phyloP scores from a whole-genome alignment of 1,140 invertebrate genomes.

The Solenopsis fugax region DNA sequence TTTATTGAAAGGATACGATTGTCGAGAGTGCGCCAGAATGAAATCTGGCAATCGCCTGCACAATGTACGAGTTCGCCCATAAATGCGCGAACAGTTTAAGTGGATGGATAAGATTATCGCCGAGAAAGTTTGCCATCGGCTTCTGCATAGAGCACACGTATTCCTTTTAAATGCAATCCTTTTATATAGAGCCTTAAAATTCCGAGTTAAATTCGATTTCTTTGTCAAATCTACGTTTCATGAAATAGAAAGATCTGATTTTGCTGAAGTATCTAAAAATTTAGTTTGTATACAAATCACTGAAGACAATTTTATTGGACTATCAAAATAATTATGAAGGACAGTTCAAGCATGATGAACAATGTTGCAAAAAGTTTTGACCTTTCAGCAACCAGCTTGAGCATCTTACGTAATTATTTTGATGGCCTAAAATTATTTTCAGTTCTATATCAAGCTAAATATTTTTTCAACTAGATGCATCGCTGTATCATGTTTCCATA shows the following conservation, averaged over 20 bases:
- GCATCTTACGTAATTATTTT: too few relatives aligned
- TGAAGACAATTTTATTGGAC: too few relatives aligned
- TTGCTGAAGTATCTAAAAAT: too few relatives aligned
- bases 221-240: not conserved
- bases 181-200: not conserved
- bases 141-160: not conserved
- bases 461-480: not conserved
- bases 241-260: too few relatives aligned
- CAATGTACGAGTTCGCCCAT: not conserved
- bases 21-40: conserved; percentile 30
- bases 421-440: too few relatives aligned
- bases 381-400: too few relatives aligned
- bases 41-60: conserved; percentile 3
- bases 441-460: too few relatives aligned
- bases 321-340: too few relatives aligned
- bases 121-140: not conserved
- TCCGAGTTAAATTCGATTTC: conserved; percentile 5
- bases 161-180: not conserved
- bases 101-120: conserved; percentile 9
- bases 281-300: too few relatives aligned
- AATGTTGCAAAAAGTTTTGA: too few relatives aligned
- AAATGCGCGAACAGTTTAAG: conserved; percentile 12
- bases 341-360: too few relatives aligned
- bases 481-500: not conserved
- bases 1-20: conserved; percentile 40